Percentiles rank a stretch among this genome's conserved stretches.
phyloP scores from a whole-genome alignment of 2,888 invertebrate species.

The Odontothrips loti region DNA sequence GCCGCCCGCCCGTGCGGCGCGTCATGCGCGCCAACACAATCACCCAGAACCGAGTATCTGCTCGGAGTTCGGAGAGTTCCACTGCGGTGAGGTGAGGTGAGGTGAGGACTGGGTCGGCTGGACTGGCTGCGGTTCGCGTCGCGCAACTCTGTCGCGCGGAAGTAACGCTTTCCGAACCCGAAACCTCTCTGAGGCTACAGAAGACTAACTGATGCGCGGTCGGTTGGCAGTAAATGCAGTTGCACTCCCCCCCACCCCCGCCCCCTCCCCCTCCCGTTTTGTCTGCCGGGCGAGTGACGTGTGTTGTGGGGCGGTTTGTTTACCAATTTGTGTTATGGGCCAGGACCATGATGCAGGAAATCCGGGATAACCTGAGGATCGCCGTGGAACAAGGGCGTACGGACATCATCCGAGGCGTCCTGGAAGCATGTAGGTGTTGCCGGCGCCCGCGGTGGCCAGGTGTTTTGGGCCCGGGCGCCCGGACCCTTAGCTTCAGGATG shows the following conservation, averaged over 20 bases:
- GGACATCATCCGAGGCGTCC: constrained; percentile 54
- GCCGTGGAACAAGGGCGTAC: constrained; percentile 55
- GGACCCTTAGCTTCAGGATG: background rate
- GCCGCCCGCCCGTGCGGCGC: no score
- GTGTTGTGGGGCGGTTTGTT: constrained; percentile 13
- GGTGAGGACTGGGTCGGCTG: no score
- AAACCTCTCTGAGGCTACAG: no score
- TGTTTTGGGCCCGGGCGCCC: constrained; percentile 18
- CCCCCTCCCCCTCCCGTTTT: background rate
- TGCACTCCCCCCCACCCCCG: background rate
- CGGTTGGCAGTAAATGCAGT: background rate
- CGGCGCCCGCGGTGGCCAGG: background rate
- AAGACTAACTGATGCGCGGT: no score
- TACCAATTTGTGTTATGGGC: background rate
- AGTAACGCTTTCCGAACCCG: no score
- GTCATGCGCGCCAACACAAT: no score
- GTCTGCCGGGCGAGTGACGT: background rate
- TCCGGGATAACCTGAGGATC: constrained; percentile 51
- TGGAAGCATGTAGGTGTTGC: constrained; percentile 51
- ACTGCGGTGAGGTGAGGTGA: no score
- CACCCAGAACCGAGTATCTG: no score
- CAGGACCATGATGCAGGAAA: constrained; percentile 46
- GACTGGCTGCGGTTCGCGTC: no score
- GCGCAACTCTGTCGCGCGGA: no score
- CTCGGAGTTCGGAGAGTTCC: no score